Evolutionary conservation across 2,888 invertebrate species (phyloP), one percentile per base, ranked within the genome.

Genomic region (Aelia acuminata): DNA sequence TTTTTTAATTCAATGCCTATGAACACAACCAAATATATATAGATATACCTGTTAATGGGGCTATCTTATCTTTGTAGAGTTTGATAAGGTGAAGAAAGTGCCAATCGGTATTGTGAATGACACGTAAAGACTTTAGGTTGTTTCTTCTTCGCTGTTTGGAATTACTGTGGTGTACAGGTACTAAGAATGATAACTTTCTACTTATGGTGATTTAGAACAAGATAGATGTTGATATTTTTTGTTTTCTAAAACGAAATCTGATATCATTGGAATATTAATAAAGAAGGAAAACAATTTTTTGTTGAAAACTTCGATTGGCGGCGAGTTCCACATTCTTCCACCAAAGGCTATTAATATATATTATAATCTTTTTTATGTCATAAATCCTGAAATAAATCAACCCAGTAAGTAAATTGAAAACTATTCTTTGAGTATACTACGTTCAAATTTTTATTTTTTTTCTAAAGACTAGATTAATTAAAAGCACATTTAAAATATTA

Each of bases 121-220:
- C 87, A 70, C 87, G 87, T 48, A 87, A 87, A 70, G 87, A 87
- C 87, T 87, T 87, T 26, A 39, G 63, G 48, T 63, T 87, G 39
- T 87, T 57, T 70, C 87, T 87, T 26, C 87, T 87, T 63, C 87
- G 87, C 63, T 87, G 87, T 63, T 87, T 87, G 20, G 87, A 87
- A 48, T 87, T 87, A 43, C 70, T 87, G 57, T 63, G 87, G 43
- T 63, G 87, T 47, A 87, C 57, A 87, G 87, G 87, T 87, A 87
- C 10, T 85, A 20, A n/a, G 43, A 80, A n/a, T n/a, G 13, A 80
- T 70, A 26, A 10, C 18, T 70, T 35, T 35, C 63, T 7, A 35
- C 35, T 18, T 35, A 18, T 70, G 63, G 63, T 70, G 35, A 70
- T 35, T 70, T 18, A n/a, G n/a, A n/a, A n/a, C n/a, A n/a, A n/a